Base-by-base conservation (phyloP, 1,140 invertebrate genomes). In the Lanistes nyassanus region DNA sequence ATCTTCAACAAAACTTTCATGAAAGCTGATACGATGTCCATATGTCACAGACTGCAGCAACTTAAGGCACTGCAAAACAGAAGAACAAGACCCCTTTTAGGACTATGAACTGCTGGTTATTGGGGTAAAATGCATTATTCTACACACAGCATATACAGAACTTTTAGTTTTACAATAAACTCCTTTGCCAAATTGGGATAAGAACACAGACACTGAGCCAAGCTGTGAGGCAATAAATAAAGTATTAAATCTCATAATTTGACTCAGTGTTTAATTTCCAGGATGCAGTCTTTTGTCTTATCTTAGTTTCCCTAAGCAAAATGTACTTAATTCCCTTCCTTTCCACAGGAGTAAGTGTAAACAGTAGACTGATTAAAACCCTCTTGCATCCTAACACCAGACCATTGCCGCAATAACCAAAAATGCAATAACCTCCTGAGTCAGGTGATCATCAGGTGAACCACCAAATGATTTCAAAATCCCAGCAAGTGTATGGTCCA, bases 41-140 rank as follows among this genome's bases (percentile, higher is more conserved):
- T 88, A 86, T 13, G 85, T 87, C 13, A 87, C 76, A 71, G 80
- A 83, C 75, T 84, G 82, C 31, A 88, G 74, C 11, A 88, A 71
- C 65, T 84, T 77, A 31, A 88, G 65, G 60, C 82, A 82, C 87
- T 88, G 76, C 53, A 82, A 83, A 71, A 77, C 21, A 67, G 53
- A 60, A 37, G 34, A n/a, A 75, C 53, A 47, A 39, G 53, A 5
- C 34, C 36, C 64, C 36, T 36, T 76, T 55, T 65, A 34, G 11
- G 19, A 66, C 11, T 34, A 31, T 74, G 16, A 62, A 36, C 21
- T 74, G 7, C 5, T 64, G 39, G 23, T 74, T 60, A 29, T 60
- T 23, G 5, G 34, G 21, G n/a, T 47, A 5, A 60, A 29, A 60
- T 29, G 23, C 11, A 60, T 5, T 0, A 29, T 34, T 60, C 23